These are phyloP conservation scores for Limnephilus rhombicus DNA, from an alignment of 2,888 invertebrate genomes.

Conservation along the genomic window DNA sequence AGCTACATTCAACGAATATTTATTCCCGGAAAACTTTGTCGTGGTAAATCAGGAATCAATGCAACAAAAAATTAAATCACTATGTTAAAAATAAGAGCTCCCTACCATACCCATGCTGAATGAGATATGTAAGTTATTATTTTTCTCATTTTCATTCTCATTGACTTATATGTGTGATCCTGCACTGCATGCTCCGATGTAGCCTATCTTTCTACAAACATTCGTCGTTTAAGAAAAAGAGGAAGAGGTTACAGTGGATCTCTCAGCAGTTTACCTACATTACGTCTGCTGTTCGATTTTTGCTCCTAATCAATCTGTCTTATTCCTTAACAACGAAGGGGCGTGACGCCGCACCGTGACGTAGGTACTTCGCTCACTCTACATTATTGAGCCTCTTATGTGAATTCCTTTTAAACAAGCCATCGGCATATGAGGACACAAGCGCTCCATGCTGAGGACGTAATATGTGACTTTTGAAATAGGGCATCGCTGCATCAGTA, in stretches of 20 bases:
- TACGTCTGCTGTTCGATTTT: background rate
- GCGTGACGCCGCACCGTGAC: background rate
- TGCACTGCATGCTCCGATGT: no score
- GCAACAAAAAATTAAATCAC: no score
- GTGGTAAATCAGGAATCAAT: no score
- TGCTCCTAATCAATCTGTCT: background rate
- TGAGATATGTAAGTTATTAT: no score
- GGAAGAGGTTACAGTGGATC: background rate
- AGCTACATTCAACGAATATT: no score
- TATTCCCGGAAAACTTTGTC: no score
- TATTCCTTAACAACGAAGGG: background rate
- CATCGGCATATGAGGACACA: background rate
- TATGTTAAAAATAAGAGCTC: no score
- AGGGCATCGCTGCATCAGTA: background rate
- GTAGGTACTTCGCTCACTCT: background rate
- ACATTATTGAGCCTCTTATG: background rate
- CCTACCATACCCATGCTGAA: no score
- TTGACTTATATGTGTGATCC: no score
- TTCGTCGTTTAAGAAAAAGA: no score
- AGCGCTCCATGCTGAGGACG: background rate
- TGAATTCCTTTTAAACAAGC: background rate
- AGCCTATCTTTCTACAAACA: no score
- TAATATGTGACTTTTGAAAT: background rate
- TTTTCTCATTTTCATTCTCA: no score
- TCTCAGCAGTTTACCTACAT: background rate